Evolutionary conservation across 2,888 invertebrate genomes (phyloP).

Genomic region (Crossocerus cetratus): DNA sequence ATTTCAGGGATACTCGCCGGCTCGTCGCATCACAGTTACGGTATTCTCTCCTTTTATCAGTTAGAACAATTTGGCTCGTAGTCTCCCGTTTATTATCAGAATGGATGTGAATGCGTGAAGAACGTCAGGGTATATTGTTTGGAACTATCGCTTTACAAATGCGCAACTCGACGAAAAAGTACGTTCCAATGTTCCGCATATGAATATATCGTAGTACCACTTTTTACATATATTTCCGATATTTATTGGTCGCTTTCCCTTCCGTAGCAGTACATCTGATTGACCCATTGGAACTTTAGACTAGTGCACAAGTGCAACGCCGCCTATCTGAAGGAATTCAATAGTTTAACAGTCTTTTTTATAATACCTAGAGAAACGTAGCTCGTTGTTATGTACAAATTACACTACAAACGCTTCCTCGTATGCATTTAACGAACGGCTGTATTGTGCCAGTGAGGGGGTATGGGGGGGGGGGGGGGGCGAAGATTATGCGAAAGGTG

Average conservation of each 20-base stretch:
- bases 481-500: neutral
- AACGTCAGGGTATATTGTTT: neutral
- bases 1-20: constrained; percentile 11
- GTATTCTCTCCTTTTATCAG: neutral
- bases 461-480: too few species aligned
- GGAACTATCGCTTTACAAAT: neutral
- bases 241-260: neutral
- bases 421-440: constrained; percentile 29
- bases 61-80: neutral
- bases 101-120: neutral
- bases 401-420: constrained; percentile 30
- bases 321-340: constrained; percentile 7
- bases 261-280: too few species aligned
- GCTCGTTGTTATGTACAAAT: constrained; percentile 29
- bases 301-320: constrained; percentile 15
- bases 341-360: constrained; percentile 17
- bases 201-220: too few species aligned
- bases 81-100: neutral
- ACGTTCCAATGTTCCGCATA: too few species aligned
- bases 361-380: constrained; percentile 11
- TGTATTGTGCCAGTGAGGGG: neutral
- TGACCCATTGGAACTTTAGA: constrained; percentile 11
- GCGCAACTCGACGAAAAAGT: too few species aligned
- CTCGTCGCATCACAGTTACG: neutral
- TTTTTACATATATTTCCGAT: neutral